Percentiles rank a stretch among this genome's conserved stretches.
Conservation (phyloP, 2,888 invertebrate species). For the Hydrotaea diabolus region DNA sequence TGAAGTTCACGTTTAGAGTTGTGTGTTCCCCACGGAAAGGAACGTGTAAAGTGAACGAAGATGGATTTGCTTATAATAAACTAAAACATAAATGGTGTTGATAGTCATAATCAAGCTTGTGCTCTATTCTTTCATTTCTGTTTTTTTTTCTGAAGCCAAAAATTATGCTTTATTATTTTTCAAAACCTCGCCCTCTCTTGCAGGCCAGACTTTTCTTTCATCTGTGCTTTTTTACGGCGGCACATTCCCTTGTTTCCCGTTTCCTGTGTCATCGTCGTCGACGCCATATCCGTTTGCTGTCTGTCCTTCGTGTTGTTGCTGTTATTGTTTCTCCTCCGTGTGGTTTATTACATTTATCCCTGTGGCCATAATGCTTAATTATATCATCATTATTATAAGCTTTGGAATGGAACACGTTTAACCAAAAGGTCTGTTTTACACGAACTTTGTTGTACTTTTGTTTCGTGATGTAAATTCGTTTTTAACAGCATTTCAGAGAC, state of each 20-base stretch:
- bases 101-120: neutral
- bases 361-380: conserved; percentile 65
- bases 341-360: conserved; percentile 61
- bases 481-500: neutral
- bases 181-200: neutral
- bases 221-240: too few relatives aligned
- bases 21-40: neutral
- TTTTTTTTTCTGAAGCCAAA: neutral
- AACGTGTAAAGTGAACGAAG: neutral
- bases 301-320: conserved; percentile 5
- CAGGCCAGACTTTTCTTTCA: conserved; percentile 2
- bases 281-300: too few relatives aligned
- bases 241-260: too few relatives aligned
- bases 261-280: conserved; percentile 11
- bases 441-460: neutral
- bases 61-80: conserved; percentile 24
- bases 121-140: neutral
- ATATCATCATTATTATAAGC: conserved; percentile 65
- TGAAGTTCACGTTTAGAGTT: conserved; percentile 20
- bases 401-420: conserved; percentile 65
- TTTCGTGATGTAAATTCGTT: conserved; percentile 15
- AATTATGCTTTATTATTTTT: conserved; percentile 16
- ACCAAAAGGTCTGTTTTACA: conserved; percentile 19
- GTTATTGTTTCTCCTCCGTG: neutral
- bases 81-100: conserved; percentile 16